Evolutionary conservation across 2,888 invertebrate species (phyloP).

Genomic region (Tipula lateralis): DNA sequence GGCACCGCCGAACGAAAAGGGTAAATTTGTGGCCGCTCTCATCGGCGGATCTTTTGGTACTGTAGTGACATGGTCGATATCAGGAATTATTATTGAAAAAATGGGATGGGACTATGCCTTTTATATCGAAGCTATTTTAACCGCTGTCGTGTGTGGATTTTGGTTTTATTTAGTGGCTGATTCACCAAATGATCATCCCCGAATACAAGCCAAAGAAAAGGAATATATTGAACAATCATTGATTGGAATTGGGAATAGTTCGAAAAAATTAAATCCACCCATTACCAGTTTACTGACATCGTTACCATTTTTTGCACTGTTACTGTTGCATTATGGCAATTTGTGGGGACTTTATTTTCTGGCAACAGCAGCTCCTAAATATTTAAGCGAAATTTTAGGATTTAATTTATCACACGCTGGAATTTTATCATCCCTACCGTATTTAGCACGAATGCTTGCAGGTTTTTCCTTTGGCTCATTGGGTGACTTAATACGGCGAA

Average conservation of each 20-base stretch:
- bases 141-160: conserved; percentile 53
- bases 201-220: conserved; percentile 58
- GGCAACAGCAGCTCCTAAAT: conserved; percentile 71
- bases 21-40: conserved; percentile 65
- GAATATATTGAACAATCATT: conserved; percentile 59
- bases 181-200: conserved; percentile 58
- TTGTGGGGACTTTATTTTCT: conserved; percentile 72
- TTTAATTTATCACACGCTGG: conserved; percentile 69
- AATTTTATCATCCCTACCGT: conserved; percentile 63
- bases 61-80: conserved; percentile 63
- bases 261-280: conserved; percentile 51
- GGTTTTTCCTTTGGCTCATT: conserved; percentile 67
- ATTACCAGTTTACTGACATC: conserved; percentile 59
- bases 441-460: conserved; percentile 61
- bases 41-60: conserved; percentile 71
- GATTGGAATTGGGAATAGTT: conserved; percentile 43
- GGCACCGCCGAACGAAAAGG: conserved; percentile 70
- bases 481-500: conserved; percentile 59
- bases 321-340: conserved; percentile 67
- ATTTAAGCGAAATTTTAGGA: conserved; percentile 63
- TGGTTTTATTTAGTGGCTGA: conserved; percentile 64
- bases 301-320: conserved; percentile 63
- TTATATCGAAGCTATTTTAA: conserved; percentile 57
- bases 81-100: conserved; percentile 58
- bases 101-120: conserved; percentile 66